A percentile compares a stretch with the other conserved stretches of the same genome.
Evolutionary conservation across 2,797 vertebrate species (phyloP).

Genomic region (Simalia tracyae): DNA sequence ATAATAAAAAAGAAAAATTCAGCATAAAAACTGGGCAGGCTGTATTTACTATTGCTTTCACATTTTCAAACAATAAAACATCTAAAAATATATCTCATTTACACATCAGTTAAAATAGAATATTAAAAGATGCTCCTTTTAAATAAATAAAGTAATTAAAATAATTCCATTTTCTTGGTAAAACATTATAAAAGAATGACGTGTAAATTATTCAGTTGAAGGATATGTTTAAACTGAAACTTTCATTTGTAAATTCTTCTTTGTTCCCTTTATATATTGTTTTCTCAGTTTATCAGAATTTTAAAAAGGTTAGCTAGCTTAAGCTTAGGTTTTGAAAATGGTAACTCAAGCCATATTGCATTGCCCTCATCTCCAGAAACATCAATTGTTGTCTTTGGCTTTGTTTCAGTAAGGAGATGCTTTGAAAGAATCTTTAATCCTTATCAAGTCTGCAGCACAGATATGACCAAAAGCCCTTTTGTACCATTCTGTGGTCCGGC

Average conservation of each 20-base stretch:
- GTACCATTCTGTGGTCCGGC: conserved; percentile 81
- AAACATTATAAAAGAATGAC: conserved; percentile 10
- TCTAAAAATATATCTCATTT: conserved; percentile 25
- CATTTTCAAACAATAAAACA: conserved; percentile 16
- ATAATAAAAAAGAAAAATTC: neutral
- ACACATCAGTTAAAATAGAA: conserved; percentile 23
- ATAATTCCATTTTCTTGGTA: conserved; percentile 25
- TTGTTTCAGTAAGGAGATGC: neutral
- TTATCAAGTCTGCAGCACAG: conserved; percentile 72
- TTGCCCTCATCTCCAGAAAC: neutral
- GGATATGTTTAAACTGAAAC: neutral
- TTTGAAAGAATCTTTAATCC: conserved; percentile 72
- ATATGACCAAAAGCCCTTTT: conserved; percentile 75
- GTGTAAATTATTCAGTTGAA: neutral
- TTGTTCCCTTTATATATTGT: neutral
- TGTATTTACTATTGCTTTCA: neutral
- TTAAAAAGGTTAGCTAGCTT: neutral
- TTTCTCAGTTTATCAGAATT: neutral
- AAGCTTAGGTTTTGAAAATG: neutral
- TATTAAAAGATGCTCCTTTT: neutral
- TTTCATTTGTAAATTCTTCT: neutral
- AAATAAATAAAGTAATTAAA: conserved; percentile 37
- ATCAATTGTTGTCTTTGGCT: conserved; percentile 64
- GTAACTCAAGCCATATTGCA: neutral
- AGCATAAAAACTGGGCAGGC: neutral